These are phyloP conservation scores for Lasioglossum leucozonium DNA, from an alignment of 2,888 invertebrate species.

Conservation along the genomic window DNA sequence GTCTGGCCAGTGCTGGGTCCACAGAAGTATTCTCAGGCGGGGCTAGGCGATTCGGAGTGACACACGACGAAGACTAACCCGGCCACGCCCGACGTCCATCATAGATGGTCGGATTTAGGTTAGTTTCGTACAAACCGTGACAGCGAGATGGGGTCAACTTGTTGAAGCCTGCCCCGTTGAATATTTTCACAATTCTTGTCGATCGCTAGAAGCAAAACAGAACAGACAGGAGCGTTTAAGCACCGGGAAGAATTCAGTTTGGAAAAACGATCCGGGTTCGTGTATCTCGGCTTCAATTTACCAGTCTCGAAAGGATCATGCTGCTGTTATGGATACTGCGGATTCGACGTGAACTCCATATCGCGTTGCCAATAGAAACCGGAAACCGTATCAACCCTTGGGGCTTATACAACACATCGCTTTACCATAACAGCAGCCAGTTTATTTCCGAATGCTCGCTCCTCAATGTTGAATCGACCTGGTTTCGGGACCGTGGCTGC, in stretches of 20 bases:
- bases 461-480: slow-evolving; percentile 31
- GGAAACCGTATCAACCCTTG: slow-evolving; percentile 69
- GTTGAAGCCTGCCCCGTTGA: background rate
- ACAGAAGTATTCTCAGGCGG: background rate
- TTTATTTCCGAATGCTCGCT: slow-evolving; percentile 59
- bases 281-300: slow-evolving; percentile 71
- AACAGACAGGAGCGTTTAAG: slow-evolving; percentile 57
- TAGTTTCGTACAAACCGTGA: background rate
- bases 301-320: slow-evolving; percentile 69
- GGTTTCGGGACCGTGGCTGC: background rate
- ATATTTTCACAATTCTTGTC: slow-evolving; percentile 31
- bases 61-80: background rate
- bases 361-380: slow-evolving; percentile 74
- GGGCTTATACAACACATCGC: slow-evolving; percentile 55
- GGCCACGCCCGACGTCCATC: background rate
- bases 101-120: background rate
- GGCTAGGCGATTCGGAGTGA: background rate
- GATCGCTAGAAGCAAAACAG: slow-evolving; percentile 5
- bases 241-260: slow-evolving; percentile 70
- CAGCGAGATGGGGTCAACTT: background rate
- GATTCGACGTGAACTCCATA: slow-evolving; percentile 69
- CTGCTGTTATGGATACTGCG: slow-evolving; percentile 72
- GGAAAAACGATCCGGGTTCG: slow-evolving; percentile 69
- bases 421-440: slow-evolving; percentile 55
- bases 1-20: too few species aligned